Evolutionary conservation across 2,113 vertebrate species (phyloP), one percentile per base, ranked within the genome.

Genomic region (Lagopus muta): DNA sequence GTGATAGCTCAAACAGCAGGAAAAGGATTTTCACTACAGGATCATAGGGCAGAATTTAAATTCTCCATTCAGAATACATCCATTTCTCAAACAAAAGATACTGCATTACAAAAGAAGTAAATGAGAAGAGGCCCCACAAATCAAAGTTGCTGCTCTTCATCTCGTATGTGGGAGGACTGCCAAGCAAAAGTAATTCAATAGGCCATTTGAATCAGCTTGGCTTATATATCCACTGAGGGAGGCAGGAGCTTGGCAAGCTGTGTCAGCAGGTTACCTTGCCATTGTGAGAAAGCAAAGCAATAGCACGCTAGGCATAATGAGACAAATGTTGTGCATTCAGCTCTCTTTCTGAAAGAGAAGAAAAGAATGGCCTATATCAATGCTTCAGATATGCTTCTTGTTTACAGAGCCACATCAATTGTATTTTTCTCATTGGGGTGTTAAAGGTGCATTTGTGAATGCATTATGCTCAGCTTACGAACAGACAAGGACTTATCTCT

Each of bases 261-360:
- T 73, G 64, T 95, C 93, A 76, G 88, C 90, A 87, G 91, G 82
- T 87, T 96, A 95, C 93, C 66, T 89, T 92, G 88, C 74, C 90
- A 69, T 93, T 81, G 82, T 77, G 92, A 94, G 86, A 70, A 69
- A 90, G 27, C 61, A 90, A 61, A 95, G 70, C 83, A 92, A 65
- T 67, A 78, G 86, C 54, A 86, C 80, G 88, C 80, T 73, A 47
- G 81, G 83, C 74, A 50, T 91, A 90, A 90, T 72, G 83, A 95
- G 66, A 95, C 76, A 93, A 78, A 92, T 90, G 75, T 50, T 77
- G 48, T 86, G 61, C 48, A 71, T 86, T 96, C 64, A 86, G 66
- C 69, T 88, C 42, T 64, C 80, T 90, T 90, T 67, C 54, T 42
- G 79, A 88, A 97, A 70, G n/a, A 75, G 77, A 91, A 76, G 82